A percentile compares a stretch with the other conserved stretches of the same genome.
These are phyloP conservation scores for Drosophila baimaii DNA, from an alignment of 1,140 invertebrate species.

Conservation along the genomic window DNA sequence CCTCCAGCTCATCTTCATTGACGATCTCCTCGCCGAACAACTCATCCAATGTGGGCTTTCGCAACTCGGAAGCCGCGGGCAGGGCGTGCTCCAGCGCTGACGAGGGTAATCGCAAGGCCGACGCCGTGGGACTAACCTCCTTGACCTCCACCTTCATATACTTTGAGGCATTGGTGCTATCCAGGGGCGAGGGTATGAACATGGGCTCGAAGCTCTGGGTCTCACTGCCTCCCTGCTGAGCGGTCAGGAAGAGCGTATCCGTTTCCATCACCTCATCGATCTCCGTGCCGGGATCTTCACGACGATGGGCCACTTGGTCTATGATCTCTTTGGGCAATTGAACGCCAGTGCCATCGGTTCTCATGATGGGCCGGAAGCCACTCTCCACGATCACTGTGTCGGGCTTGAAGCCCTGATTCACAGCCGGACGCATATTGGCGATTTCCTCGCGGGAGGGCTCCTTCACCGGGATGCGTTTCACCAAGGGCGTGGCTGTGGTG, in stretches of 20 bases:
- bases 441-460: slow-evolving; percentile 85
- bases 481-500: slow-evolving; percentile 27
- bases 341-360: slow-evolving; percentile 84
- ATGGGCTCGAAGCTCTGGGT: slow-evolving; percentile 89
- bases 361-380: slow-evolving; percentile 92
- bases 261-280: slow-evolving; percentile 85
- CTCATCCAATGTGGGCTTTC: slow-evolving; percentile 79
- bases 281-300: slow-evolving; percentile 85
- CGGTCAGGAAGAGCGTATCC: slow-evolving; percentile 77
- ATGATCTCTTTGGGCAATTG: slow-evolving; percentile 84
- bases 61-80: slow-evolving; percentile 51
- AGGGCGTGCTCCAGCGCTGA: slow-evolving; percentile 56
- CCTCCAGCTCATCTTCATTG: slow-evolving; percentile 24
- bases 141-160: slow-evolving; percentile 80
- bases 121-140: slow-evolving; percentile 25
- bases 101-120: slow-evolving; percentile 58
- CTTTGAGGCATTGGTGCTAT: slow-evolving; percentile 85
- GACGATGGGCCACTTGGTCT: slow-evolving; percentile 85
- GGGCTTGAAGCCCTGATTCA: slow-evolving; percentile 91
- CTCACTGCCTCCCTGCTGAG: slow-evolving; percentile 83
- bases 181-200: slow-evolving; percentile 89
- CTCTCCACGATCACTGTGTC: slow-evolving; percentile 92
- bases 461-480: slow-evolving; percentile 80
- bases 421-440: slow-evolving; percentile 85
- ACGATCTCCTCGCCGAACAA: slow-evolving; percentile 34